A percentile compares a stretch with the other conserved stretches of the same genome.
Conservation (phyloP, 2,888 invertebrate genomes). For the Flexamia atlantica region DNA sequence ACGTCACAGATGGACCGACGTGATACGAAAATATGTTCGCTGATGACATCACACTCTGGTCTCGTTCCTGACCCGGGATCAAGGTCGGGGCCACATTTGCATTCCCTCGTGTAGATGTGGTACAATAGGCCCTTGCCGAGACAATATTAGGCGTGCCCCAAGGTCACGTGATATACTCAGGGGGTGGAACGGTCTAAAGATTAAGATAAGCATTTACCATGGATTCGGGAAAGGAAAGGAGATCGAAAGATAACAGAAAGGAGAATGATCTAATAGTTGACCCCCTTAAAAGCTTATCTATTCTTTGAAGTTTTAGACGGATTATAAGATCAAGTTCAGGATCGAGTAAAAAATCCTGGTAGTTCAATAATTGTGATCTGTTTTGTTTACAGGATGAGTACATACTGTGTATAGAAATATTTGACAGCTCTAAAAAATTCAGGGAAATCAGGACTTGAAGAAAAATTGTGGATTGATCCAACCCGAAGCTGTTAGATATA, state of each 20-base stretch:
- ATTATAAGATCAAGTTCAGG: too few species aligned
- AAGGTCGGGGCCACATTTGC: slow-evolving; percentile 41
- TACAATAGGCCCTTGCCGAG: slow-evolving; percentile 17
- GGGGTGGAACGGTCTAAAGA: background rate
- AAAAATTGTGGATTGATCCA: too few species aligned
- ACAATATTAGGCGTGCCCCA: slow-evolving; percentile 12
- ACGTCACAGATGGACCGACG: slow-evolving; percentile 12
- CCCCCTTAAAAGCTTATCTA: too few species aligned
- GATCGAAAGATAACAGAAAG: background rate
- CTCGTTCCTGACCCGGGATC: slow-evolving; percentile 22
- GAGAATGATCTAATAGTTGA: too few species aligned
- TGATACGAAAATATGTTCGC: background rate
- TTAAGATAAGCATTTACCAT: background rate
- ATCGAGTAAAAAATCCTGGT: too few species aligned
- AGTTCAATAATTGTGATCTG: too few species aligned
- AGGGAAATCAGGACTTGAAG: too few species aligned
- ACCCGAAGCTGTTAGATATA: too few species aligned
- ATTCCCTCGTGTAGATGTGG: slow-evolving; percentile 23
- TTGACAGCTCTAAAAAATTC: too few species aligned
- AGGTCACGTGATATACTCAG: background rate
- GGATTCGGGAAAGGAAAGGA: background rate
- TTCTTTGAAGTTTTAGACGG: too few species aligned
- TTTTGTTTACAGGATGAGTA: too few species aligned
- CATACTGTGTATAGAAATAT: too few species aligned
- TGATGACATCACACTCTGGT: background rate